Evolutionary conservation across 2,113 vertebrate genomes (phyloP).

Genomic region (Capreolus pygargus): DNA sequence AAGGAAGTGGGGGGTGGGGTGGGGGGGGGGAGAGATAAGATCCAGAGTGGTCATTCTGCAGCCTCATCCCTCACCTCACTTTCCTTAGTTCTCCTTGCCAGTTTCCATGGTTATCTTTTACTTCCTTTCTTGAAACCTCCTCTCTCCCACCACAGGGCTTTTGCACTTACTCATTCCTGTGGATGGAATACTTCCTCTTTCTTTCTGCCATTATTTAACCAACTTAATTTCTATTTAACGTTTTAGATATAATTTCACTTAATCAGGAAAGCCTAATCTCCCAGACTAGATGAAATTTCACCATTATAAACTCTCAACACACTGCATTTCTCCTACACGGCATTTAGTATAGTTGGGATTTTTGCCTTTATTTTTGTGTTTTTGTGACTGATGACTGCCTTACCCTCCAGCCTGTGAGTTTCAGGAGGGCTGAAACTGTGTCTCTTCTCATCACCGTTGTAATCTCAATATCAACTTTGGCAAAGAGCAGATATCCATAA

Average conservation of each 20-base stretch:
- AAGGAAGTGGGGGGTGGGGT: neutral
- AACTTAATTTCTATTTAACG: neutral
- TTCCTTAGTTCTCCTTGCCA: neutral
- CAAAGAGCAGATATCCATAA: neutral
- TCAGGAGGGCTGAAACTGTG: neutral
- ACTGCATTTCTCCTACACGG: neutral
- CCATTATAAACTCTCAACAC: neutral
- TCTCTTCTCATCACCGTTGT: neutral
- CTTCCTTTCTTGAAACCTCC: neutral
- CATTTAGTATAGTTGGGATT: neutral
- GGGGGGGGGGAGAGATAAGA: neutral
- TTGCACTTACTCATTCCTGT: neutral
- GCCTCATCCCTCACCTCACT: neutral
- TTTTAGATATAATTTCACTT: neutral
- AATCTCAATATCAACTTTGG: neutral
- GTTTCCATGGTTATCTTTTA: neutral
- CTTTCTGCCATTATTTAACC: neutral
- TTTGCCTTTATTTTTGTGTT: neutral
- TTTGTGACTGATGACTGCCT: neutral
- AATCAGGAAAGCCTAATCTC: neutral
- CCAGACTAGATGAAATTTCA: neutral
- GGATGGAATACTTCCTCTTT: neutral
- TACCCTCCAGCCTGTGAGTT: neutral
- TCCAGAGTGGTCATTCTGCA: neutral
- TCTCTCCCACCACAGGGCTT: neutral